Evolutionary conservation across 2,113 vertebrate genomes (phyloP).

Genomic region (Brachirus orientalis): DNA sequence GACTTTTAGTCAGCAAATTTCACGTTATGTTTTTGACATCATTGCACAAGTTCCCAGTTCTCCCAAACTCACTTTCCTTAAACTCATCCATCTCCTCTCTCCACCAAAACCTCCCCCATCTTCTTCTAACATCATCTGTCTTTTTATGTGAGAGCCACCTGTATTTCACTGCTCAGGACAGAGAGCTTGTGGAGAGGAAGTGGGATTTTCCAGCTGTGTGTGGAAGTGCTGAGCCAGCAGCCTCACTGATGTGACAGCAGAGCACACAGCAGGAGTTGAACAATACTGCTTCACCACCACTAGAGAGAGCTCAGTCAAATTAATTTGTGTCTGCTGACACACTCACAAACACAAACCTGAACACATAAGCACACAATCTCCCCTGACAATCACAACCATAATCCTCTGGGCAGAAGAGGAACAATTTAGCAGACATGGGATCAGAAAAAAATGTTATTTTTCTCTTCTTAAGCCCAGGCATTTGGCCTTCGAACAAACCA

Average conservation of each 20-base stretch:
- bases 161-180: constrained; percentile 40
- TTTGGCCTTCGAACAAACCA: constrained; percentile 52
- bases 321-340: constrained; percentile 30
- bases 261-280: constrained; percentile 28
- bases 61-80: constrained; percentile 14
- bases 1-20: background rate
- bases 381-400: constrained; percentile 42
- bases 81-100: constrained; percentile 4
- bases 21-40: background rate
- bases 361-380: constrained; percentile 34
- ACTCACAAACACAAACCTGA: constrained; percentile 6
- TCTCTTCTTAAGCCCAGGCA: constrained; percentile 51
- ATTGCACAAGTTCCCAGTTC: constrained; percentile 1
- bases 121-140: constrained; percentile 1
- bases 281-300: constrained; percentile 12
- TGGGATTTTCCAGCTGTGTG: constrained; percentile 66
- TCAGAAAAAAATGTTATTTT: constrained; percentile 53
- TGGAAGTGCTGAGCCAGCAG: constrained; percentile 60
- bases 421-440: constrained; percentile 41
- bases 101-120: constrained; percentile 4
- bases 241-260: constrained; percentile 36
- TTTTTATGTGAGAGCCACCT: constrained; percentile 46
- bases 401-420: constrained; percentile 55
- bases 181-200: constrained; percentile 39
- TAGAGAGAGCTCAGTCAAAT: constrained; percentile 44